Evolutionary conservation across 2,888 invertebrate genomes (phyloP), one percentile per base, ranked within the genome.

Genomic region (Tupiocoris notatus): DNA sequence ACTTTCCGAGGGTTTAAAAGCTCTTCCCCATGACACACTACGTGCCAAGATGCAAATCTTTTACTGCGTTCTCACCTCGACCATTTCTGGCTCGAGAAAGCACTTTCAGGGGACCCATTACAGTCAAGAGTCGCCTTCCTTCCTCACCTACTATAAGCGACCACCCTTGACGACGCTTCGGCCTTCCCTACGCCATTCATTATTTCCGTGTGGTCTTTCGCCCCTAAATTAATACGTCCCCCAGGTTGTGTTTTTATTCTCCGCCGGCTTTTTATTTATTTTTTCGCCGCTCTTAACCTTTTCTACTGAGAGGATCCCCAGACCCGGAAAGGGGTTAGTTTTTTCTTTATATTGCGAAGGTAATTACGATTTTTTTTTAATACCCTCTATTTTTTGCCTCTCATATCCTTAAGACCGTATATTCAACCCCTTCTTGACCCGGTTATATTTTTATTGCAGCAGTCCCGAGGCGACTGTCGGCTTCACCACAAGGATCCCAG

Each of bases 131-230:
- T n/a, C n/a, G n/a, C n/a, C n/a, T n/a, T n/a, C n/a, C n/a, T n/a
- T n/a, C n/a, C n/a, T n/a, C n/a, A n/a, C n/a, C n/a, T n/a, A n/a
- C n/a, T n/a, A n/a, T n/a, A n/a, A n/a, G n/a, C 56, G 56, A 68
- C 70, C 59, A 58, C 70, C 70, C 61, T 70, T 24, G 21, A 61
- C 59, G 70, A 70, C 59, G 1, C 18, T 21, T 24, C 70, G n/a
- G n/a, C n/a, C n/a, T n/a, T n/a, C n/a, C n/a, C n/a, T n/a, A n/a
- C 61, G 25, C 70, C 70, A 70, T 70, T 70, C 68, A 70, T 70
- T 70, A 70, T 70, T 70, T 59, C 70, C 22, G 70, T 70, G 70
- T 70, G 70, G 70, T 70, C 70, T 58, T n/a, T 61, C 70, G 59
- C 70, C 70, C 70, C 61, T 70, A 70, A 70, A 70, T 70, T 70